Conservation (phyloP, 2,888 invertebrate genomes). For the Apodemia mormo region DNA sequence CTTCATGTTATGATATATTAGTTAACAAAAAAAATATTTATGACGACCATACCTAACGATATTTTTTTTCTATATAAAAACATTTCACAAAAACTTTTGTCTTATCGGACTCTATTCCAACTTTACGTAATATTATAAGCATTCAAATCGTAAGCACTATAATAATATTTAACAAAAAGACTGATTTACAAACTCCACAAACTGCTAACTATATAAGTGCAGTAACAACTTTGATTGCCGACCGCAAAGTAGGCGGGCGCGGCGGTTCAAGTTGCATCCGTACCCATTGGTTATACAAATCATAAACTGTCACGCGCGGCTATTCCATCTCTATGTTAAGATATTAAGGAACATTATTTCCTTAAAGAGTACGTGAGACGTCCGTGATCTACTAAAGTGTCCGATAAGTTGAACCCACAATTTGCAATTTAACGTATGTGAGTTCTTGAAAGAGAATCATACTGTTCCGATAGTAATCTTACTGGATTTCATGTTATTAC, state of each 20-base stretch:
- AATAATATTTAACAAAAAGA: slow-evolving; percentile 36
- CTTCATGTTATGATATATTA: slow-evolving; percentile 68
- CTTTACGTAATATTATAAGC: neutral
- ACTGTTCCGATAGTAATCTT: slow-evolving; percentile 62
- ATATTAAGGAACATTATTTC: slow-evolving; percentile 45
- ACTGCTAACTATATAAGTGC: slow-evolving; percentile 45
- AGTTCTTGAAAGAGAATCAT: slow-evolving; percentile 64
- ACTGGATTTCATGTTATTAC: slow-evolving; percentile 69
- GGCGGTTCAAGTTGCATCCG: slow-evolving; percentile 38
- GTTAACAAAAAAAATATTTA: slow-evolving; percentile 55
- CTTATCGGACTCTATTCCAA: too few relatives aligned
- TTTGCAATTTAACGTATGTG: slow-evolving; percentile 71
- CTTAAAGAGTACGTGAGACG: slow-evolving; percentile 40
- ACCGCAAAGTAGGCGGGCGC: slow-evolving; percentile 41
- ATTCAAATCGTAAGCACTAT: neutral
- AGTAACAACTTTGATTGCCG: slow-evolving; percentile 47
- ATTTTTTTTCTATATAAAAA: too few relatives aligned
- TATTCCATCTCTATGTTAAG: slow-evolving; percentile 43
- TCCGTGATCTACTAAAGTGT: slow-evolving; percentile 52
- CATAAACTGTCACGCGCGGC: slow-evolving; percentile 37
- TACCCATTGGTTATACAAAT: slow-evolving; percentile 41
- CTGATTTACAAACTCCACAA: slow-evolving; percentile 43
- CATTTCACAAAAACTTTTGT: too few relatives aligned
- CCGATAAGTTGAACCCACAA: slow-evolving; percentile 62
- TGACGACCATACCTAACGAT: slow-evolving; percentile 55